Conservation (phyloP, 1,140 invertebrate species). For the Dendroctonus valens region DNA sequence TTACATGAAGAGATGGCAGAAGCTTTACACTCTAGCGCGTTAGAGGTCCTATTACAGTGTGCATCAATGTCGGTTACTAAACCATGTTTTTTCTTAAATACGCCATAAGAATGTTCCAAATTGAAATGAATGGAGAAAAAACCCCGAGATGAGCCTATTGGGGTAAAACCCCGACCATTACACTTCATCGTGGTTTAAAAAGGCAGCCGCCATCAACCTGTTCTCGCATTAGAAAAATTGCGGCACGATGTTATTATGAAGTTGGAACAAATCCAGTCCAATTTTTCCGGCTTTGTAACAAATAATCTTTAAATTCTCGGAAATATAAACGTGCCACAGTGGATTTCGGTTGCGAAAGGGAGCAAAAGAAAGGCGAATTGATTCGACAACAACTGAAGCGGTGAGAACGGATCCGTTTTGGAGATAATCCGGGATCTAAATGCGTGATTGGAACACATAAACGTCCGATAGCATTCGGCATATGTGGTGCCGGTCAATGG, state of each 20-base stretch:
- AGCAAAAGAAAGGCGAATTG: slow-evolving; percentile 23
- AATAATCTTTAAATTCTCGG: slow-evolving; percentile 20
- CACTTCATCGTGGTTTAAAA: too few relatives aligned
- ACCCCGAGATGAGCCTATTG: too few relatives aligned
- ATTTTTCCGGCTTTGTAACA: slow-evolving; percentile 17
- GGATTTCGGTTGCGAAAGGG: slow-evolving; percentile 10
- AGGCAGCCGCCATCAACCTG: too few relatives aligned
- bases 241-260: slow-evolving; percentile 8
- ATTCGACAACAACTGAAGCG: slow-evolving; percentile 28
- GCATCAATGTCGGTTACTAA: too few relatives aligned
- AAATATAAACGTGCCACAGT: slow-evolving; percentile 18
- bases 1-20: too few relatives aligned
- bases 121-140: too few relatives aligned
- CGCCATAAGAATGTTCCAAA: too few relatives aligned
- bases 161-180: too few relatives aligned
- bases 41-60: too few relatives aligned
- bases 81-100: too few relatives aligned
- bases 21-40: too few relatives aligned
- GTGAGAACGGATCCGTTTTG: slow-evolving; percentile 25
- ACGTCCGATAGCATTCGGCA: slow-evolving; percentile 28
- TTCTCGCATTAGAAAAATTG: neutral
- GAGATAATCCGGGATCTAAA: slow-evolving; percentile 38
- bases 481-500: neutral
- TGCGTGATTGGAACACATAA: slow-evolving; percentile 43
- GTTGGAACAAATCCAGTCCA: slow-evolving; percentile 7